Base-by-base conservation (phyloP, 2,888 invertebrate genomes). In the Plusia festucae region DNA sequence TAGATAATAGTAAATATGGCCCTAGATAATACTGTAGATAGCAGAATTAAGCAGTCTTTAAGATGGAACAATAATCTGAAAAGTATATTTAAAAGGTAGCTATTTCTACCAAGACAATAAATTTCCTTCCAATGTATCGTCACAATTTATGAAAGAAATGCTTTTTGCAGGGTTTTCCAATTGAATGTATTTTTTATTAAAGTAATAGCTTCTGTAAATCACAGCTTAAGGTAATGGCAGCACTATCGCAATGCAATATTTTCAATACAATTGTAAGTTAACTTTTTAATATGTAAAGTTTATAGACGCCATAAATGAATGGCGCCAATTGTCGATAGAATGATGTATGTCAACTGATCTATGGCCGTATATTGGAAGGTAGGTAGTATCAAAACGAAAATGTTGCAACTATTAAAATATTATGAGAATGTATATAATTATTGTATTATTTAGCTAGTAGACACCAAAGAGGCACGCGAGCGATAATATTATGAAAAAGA, bases 381-480 rank as follows among this genome's bases (percentile, higher is more conserved):
- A 73, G 8, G 9, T 7, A 8, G 76, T 75, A 78, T 80, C 62
- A 68, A 76, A 75, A 75, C 64, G 59, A 67, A 63, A 81, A 76
- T 72, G 60, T 68, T 78, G 75, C 73, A 75, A 73, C 69, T 78
- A 73, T 73, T 68, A 79, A 75, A 69, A 72, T 86, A 82, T 87
- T 87, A 72, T 82, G 77, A 71, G 76, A 85, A 79, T 84, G 70
- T 87, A 81, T 73, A 81, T 81, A 81, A 64, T 81, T 72, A 81
- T 69, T 79, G 71, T 81, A 81, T 78, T 81, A 85, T 82, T 90
- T 94, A 95, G 95, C 94, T 95, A 94, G 94, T 94, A 94, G 92
- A 94, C 87, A 94, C 95, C 95, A 95, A 95, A 95, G 95, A 95
- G 92, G 94, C 90, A 87, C 89, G 88, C 87, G 84, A 88, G 83